Evolutionary conservation across 2,888 invertebrate genomes (phyloP), one percentile per base, ranked within the genome.

Genomic region (Tenodera sinensis): DNA sequence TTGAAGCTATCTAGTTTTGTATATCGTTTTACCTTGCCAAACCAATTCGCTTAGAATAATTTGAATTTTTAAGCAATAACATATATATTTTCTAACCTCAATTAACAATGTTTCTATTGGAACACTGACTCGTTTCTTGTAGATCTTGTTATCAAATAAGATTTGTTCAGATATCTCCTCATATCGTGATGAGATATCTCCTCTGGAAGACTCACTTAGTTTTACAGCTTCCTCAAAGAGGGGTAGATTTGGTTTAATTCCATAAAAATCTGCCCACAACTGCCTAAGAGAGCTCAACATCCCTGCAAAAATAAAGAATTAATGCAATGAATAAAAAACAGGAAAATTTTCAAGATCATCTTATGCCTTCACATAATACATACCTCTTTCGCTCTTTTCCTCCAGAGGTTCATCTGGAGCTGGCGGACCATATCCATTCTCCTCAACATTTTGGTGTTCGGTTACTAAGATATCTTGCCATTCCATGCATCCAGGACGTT

Each of bases 91-190:
- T n/a, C n/a, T n/a, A n/a, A n/a, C n/a, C n/a, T n/a, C n/a, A n/a
- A n/a, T n/a, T n/a, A n/a, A n/a, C n/a, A n/a, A n/a, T n/a, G n/a
- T n/a, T n/a, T n/a, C n/a, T n/a, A n/a, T n/a, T 3, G 93, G 92
- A 27, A 93, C 91, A 0, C 93, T 91, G 0, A 92, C 92, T 30
- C 93, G 91, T 90, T 93, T 93, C 92, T 92, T 92, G 90, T 93
- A 93, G 89, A 93, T 93, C 83, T 93, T 92, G 28, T 93, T 92
- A 90, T 93, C 93, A 90, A 93, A 93, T 87, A 89, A 91, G 92
- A 93, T 87, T 92, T 93, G 93, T 92, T 14, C 89, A 54, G 30
- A 84, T 83, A 71, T 89, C 85, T 85, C 30, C 82, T 7, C 81
- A 71, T 83, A 90, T 86, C 12, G 82, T 4, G 27, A 42, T 27